Base-by-base conservation (phyloP, 2,797 vertebrate species). In the Hydrolagus colliei region DNA sequence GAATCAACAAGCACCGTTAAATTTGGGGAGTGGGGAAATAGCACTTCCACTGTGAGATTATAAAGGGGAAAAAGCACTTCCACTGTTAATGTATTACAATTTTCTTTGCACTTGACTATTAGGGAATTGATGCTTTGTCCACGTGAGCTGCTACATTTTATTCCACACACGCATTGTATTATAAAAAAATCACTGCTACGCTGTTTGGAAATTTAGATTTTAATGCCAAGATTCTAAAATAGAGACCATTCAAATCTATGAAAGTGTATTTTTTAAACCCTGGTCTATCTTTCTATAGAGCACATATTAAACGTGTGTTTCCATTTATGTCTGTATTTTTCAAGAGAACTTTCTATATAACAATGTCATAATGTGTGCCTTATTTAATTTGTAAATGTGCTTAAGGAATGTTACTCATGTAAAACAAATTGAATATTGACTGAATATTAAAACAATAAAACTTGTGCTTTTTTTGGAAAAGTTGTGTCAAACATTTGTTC, bases 181-280 rank as follows among this genome's bases (percentile, higher is more conserved):
- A 59, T 68, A 84, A 68, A 84, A 84, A 41, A 41, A 11, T 41
- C 79, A 84, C 79, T 52, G 63, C 4, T 20, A 16, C 16, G 41
- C 41, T 52, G 41, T 52, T 52, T 52, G 41, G 41, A 6, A 52
- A 52, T 52, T 52, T 52, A 52, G 41, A 52, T 52, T 52, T 84
- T 68, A 84, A 41, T 71, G 65, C 32, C 65, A 84, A 67, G 41
- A 77, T 84, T 71, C 71, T 84, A 68, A 84, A 27, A 41, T 41
- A 20, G 41, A 84, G 63, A 82, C 73, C 77, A 80, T 35, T 12
- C 18, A 9, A 76, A 76, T 6, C 35, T 41, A 68, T 67, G 52
- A 68, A 84, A 84, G 18, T 71, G 79, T 84, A 84, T 84, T 84
- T 84, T 82, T 84, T 84, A 84, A 84, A 71, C 27, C n/a, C 18